Percentiles rank a stretch among this genome's conserved stretches.
phyloP scores from a whole-genome alignment of 2,888 invertebrate species.

The Pristionchus entomophagus region DNA sequence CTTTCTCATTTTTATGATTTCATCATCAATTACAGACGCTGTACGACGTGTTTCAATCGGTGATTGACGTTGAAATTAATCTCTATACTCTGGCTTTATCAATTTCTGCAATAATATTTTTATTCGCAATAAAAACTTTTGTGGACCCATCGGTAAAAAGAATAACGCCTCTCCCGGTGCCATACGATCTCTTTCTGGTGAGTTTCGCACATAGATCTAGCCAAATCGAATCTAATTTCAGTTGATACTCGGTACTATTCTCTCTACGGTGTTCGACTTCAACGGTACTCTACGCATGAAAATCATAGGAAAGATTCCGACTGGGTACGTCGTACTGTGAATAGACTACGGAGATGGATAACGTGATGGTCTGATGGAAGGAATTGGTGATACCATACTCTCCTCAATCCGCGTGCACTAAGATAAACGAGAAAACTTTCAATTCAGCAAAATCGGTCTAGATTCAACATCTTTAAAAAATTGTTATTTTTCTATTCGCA shows the following conservation, averaged over 20 bases:
- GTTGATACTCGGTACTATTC: constrained; percentile 77
- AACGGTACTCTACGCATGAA: constrained; percentile 74
- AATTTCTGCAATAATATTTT: constrained; percentile 50
- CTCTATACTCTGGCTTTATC: constrained; percentile 56
- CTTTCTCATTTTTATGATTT: background rate
- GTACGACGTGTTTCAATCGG: constrained; percentile 50
- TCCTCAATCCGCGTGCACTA: too few relatives aligned
- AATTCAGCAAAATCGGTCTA: too few relatives aligned
- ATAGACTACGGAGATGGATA: background rate
- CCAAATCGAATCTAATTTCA: constrained; percentile 57
- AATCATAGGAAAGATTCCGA: constrained; percentile 77
- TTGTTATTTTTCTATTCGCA: too few relatives aligned
- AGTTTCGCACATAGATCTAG: background rate
- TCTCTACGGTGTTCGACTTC: constrained; percentile 75
- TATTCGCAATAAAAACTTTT: constrained; percentile 52
- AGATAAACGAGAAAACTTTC: too few relatives aligned
- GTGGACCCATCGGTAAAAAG: constrained; percentile 56
- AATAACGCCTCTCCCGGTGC: constrained; percentile 58
- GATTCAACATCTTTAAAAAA: too few relatives aligned
- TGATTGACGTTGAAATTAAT: constrained; percentile 52
- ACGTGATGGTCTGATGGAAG: too few relatives aligned
- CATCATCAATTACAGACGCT: constrained; percentile 52
- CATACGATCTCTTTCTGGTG: constrained; percentile 67
- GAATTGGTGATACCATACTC: too few relatives aligned
- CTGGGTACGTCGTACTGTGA: constrained; percentile 69